phyloP scores from a whole-genome alignment of 2,113 vertebrate genomes.

The Bos indicus region DNA sequence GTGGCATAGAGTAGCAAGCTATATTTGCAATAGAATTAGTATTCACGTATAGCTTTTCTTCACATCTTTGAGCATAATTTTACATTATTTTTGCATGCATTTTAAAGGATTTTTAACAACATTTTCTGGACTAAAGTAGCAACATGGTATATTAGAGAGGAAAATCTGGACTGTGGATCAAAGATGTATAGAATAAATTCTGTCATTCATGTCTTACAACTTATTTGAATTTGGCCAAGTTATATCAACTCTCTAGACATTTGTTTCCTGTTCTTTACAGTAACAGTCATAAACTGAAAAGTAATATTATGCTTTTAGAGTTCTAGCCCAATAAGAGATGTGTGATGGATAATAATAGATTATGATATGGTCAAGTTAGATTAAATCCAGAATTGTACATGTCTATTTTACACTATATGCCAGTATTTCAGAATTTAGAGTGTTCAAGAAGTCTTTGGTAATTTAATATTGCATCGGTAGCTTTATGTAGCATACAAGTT shows the following conservation, averaged over 20 bases:
- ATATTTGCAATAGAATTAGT: neutral
- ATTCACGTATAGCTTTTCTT: neutral
- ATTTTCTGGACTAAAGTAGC: neutral
- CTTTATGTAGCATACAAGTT: neutral
- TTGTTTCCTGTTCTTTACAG: neutral
- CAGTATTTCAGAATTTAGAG: neutral
- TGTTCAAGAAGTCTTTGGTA: neutral
- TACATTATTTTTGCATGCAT: neutral
- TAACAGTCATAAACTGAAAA: neutral
- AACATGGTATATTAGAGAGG: neutral
- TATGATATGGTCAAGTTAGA: neutral
- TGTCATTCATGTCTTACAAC: neutral
- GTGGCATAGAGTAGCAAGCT: neutral
- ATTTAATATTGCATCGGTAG: neutral
- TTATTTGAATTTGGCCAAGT: neutral
- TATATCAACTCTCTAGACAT: neutral
- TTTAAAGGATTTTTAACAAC: neutral
- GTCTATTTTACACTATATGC: neutral
- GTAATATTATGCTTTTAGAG: neutral
- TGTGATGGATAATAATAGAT: neutral
- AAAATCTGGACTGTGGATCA: neutral
- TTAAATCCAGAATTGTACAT: neutral
- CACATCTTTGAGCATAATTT: neutral
- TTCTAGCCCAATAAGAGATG: neutral
- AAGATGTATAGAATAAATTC: neutral